phyloP scores from a whole-genome alignment of 2,113 vertebrate genomes.

The Oophaga pumilio region DNA sequence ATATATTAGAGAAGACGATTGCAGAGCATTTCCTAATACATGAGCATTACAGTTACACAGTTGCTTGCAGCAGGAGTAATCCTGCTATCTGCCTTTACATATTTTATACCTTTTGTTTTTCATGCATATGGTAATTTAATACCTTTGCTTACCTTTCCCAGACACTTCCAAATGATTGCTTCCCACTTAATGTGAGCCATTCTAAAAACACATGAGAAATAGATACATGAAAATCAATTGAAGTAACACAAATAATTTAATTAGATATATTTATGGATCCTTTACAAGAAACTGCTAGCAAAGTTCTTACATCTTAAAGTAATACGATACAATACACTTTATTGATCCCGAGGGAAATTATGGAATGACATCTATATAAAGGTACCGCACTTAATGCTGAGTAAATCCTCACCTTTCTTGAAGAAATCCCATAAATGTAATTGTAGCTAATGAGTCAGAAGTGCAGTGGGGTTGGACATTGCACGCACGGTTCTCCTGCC shows the following conservation, averaged over 20 bases:
- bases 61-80: neutral
- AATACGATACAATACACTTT: too few relatives aligned
- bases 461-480: too few relatives aligned
- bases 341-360: too few relatives aligned
- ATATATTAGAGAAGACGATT: neutral
- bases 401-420: too few relatives aligned
- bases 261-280: too few relatives aligned
- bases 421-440: too few relatives aligned
- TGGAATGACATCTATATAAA: too few relatives aligned
- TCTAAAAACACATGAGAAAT: constrained; percentile 65
- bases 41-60: neutral
- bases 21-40: neutral
- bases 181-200: constrained; percentile 70
- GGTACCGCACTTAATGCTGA: too few relatives aligned
- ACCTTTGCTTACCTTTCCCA: constrained; percentile 81
- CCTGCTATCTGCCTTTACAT: neutral
- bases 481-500: too few relatives aligned
- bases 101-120: neutral
- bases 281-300: too few relatives aligned
- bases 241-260: neutral
- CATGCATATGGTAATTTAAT: neutral
- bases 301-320: too few relatives aligned
- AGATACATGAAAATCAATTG: neutral
- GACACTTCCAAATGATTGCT: constrained; percentile 73
- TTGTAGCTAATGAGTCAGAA: too few relatives aligned